Percentiles rank a stretch among this genome's conserved stretches.
phyloP scores from a whole-genome alignment of 2,113 vertebrate genomes.

The Istiophorus platypterus region DNA sequence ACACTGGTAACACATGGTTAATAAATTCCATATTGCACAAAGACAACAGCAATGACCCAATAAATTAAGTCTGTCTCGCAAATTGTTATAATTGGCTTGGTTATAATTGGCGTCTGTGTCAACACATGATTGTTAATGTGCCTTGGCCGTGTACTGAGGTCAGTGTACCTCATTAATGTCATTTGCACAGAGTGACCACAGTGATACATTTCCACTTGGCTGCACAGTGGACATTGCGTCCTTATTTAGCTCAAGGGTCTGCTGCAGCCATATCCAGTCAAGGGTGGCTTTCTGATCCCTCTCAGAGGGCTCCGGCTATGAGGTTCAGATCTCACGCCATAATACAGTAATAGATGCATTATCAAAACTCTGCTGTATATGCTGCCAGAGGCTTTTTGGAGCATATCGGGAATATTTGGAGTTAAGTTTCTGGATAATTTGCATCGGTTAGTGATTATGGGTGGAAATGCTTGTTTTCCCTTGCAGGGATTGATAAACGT shows the following conservation, averaged over 20 bases:
- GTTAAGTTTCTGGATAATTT: slow-evolving; percentile 44
- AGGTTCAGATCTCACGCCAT: slow-evolving; percentile 58
- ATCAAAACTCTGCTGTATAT: slow-evolving; percentile 42
- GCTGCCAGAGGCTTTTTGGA: slow-evolving; percentile 58
- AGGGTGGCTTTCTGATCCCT: slow-evolving; percentile 73
- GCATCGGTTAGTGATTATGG: slow-evolving; percentile 34
- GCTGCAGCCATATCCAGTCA: slow-evolving; percentile 79
- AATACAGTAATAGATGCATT: slow-evolving; percentile 62
- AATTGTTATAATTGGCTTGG: slow-evolving; percentile 78
- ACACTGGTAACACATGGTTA: slow-evolving; percentile 12
- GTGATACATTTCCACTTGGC: slow-evolving; percentile 75
- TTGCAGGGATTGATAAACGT: slow-evolving; percentile 12
- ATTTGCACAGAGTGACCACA: slow-evolving; percentile 79
- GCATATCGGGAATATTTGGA: slow-evolving; percentile 54
- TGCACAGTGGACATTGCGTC: slow-evolving; percentile 80
- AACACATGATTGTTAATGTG: slow-evolving; percentile 81
- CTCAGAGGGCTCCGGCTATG: slow-evolving; percentile 40
- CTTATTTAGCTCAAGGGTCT: slow-evolving; percentile 79
- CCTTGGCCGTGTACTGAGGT: slow-evolving; percentile 74
- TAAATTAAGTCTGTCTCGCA: slow-evolving; percentile 59
- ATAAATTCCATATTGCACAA: slow-evolving; percentile 34
- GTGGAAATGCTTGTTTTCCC: slow-evolving; percentile 2
- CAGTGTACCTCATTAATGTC: slow-evolving; percentile 81
- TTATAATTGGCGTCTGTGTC: slow-evolving; percentile 76
- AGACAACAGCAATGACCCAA: slow-evolving; percentile 16